Evolutionary conservation across 2,113 vertebrate genomes (phyloP), one percentile per base, ranked within the genome.

Genomic region (Syrmaticus mikado): DNA sequence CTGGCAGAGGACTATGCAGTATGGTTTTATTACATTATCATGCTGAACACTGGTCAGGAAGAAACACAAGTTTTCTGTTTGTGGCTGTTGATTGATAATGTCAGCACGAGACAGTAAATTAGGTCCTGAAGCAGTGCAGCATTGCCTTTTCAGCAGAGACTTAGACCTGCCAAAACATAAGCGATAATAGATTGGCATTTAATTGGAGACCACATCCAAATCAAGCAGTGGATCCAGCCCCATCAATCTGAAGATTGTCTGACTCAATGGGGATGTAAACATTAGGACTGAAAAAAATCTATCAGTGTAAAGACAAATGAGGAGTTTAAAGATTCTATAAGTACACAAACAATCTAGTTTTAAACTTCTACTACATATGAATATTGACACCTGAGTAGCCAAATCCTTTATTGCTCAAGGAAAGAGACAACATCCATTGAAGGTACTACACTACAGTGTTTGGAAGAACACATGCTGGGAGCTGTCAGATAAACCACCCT

Each of bases 401-500:
- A 16, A 27, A 36, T 34, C 15, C 34, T 13, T 1, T 1, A 18
- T 1, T 75, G 68, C 43, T 50, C 8, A 8, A 17, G 41, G 76
- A 9, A 38, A 19, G 61, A 38, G 32, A 6, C 27, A 6, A 4
- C 14, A 18, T 1, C 16, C 11, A 2, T 11, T 0, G 45, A 18
- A 36, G 27, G 53, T 22, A 17, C 61, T 13, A 8, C 30, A 2
- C 19, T 2, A 3, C 2, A 11, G 30, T 1, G 14, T 9, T 8
- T 11, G 6, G 41, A n/a, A 28, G 24, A 16, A 11, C 3, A 6
- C 60, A 13, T 13, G 12, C 74, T 25, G 45, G 55, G 74, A 21
- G 27, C 46, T 62, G 11, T 14, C 30, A 6, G 3, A 0, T 6
- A 19, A 22, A 6, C 8, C 8, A 1, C 6, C 15, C 58, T 30